These are phyloP conservation scores for Amazonetta brasiliensis DNA, from an alignment of 2,797 vertebrate species.

Conservation along the genomic window DNA sequence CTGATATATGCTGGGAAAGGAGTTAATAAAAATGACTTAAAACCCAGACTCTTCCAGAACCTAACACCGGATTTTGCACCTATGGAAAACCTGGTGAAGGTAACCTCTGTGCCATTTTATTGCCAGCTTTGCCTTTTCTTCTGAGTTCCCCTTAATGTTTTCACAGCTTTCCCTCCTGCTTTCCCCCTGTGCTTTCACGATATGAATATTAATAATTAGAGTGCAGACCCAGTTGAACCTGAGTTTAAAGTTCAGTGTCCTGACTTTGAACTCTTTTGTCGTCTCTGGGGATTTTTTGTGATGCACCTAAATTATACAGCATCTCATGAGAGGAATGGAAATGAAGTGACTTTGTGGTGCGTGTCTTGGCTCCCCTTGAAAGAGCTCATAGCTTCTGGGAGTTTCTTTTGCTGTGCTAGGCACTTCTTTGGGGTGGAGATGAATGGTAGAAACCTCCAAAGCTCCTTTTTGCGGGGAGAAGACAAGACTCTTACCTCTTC, in stretches of 20 bases:
- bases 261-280: background rate
- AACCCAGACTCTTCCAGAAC: background rate
- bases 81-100: background rate
- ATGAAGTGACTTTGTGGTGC: background rate
- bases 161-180: background rate
- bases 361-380: background rate
- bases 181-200: background rate
- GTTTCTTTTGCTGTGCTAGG: background rate
- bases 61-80: background rate
- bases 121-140: conserved; percentile 28
- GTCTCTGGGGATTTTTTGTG: background rate
- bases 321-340: background rate
- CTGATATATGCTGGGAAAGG: background rate
- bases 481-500: background rate
- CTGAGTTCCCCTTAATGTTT: background rate
- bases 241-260: background rate
- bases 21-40: conserved; percentile 21
- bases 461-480: background rate
- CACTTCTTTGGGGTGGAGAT: background rate
- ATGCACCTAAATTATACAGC: background rate
- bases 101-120: conserved; percentile 3
- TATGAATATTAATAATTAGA: background rate
- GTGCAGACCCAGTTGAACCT: background rate
- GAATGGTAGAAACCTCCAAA: background rate
- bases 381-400: background rate